phyloP scores from a whole-genome alignment of 2,797 vertebrate species.

The Thripadectes ignobilis region DNA sequence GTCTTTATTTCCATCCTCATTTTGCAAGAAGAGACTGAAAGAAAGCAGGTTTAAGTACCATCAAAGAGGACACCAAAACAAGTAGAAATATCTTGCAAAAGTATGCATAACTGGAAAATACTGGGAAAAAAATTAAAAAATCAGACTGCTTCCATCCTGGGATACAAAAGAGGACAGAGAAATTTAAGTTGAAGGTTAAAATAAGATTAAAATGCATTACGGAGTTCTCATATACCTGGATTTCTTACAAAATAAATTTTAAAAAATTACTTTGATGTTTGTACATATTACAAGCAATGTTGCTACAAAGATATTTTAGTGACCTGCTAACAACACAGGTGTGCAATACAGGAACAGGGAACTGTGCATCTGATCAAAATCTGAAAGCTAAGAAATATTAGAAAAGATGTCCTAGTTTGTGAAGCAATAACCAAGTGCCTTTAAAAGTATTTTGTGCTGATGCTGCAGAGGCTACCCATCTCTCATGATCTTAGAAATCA shows the following conservation, averaged over 20 bases:
- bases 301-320: neutral
- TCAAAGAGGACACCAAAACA: neutral
- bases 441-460: neutral
- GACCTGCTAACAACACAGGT: neutral
- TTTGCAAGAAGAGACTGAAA: neutral
- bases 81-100: neutral
- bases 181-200: slow-evolving; percentile 6
- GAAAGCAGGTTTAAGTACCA: neutral
- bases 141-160: neutral
- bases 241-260: neutral
- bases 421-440: neutral
- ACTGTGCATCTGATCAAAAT: neutral
- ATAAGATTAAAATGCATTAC: neutral
- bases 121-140: neutral
- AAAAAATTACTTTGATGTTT: neutral
- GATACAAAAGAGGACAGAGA: neutral
- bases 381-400: neutral
- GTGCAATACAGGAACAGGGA: neutral
- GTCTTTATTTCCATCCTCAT: neutral
- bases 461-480: neutral
- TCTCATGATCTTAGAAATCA: neutral
- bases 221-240: neutral
- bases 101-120: neutral
- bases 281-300: neutral
- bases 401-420: neutral